Base-by-base conservation (phyloP, 2,888 invertebrate genomes). In the Hypomecis punctinalis region DNA sequence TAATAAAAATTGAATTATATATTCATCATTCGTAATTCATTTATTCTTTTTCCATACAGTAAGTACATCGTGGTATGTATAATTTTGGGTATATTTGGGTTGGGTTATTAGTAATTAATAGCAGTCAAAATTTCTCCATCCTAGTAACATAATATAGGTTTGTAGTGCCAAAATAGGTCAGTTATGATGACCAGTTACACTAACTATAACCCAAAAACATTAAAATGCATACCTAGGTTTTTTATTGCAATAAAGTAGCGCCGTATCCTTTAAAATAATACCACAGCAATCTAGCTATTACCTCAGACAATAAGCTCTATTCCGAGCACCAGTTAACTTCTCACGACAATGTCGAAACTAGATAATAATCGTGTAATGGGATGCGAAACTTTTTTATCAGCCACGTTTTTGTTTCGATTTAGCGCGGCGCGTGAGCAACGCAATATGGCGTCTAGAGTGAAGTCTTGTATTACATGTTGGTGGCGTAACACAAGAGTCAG, bases 311-410 rank as follows among this genome's bases (percentile, higher is more conserved):
- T 57, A 66, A 58, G 56, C 67, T 45, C 53, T 54, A 42, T 51
- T 62, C 61, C 66, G 51, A 64, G 62, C 62, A 70, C 64, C 68
- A 73, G 67, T 66, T 66, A 76, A 76, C 74, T 86, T 90, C 89
- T 80, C 89, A 88, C 89, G 86, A 79, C 78, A 76, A 74, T 88
- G 84, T 80, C 77, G 84, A 85, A 86, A 88, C 69, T 54, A 65
- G 82, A 84, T 84, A 81, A 77, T 71, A 72, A 85, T 88, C 83
- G 73, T 78, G 78, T 80, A 85, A 84, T 79, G 80, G 82, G 83
- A 85, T 84, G 84, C 83, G 84, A 85, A 83, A 78, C 75, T 82
- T 85, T 68, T 85, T 86, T 83, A 84, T 83, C 77, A 71, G 72
- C 76, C 60, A 76, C 77, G 76, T 78, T 80, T 80, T 81, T 78